These are phyloP conservation scores for Tragulus kanchil DNA, from an alignment of 2,113 vertebrate species.

Conservation along the genomic window DNA sequence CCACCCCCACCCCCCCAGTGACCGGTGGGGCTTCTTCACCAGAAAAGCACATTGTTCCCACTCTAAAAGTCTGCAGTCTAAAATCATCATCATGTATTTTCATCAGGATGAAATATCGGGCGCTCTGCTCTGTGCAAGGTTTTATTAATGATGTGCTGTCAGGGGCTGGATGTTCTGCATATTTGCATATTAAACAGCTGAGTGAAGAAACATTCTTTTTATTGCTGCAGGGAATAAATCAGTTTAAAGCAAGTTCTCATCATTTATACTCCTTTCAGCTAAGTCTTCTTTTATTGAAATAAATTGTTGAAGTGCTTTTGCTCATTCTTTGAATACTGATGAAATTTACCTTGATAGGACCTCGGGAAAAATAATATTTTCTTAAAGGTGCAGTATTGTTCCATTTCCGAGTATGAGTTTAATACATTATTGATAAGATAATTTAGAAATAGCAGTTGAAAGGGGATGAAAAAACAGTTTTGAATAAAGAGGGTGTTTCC, in stretches of 20 bases:
- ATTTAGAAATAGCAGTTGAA: slow-evolving; percentile 64
- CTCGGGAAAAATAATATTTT: slow-evolving; percentile 91
- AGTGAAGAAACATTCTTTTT: slow-evolving; percentile 97
- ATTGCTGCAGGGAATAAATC: slow-evolving; percentile 99
- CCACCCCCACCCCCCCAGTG: slow-evolving; percentile 3
- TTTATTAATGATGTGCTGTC: slow-evolving; percentile 99
- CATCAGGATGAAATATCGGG: slow-evolving; percentile 99
- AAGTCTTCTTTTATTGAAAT: slow-evolving; percentile 98
- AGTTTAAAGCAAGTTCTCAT: slow-evolving; percentile 99
- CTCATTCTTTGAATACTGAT: slow-evolving; percentile 95
- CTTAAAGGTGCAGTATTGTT: slow-evolving; percentile 89
- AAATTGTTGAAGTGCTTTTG: slow-evolving; percentile 95
- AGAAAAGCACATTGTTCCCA: slow-evolving; percentile 91
- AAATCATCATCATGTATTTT: slow-evolving; percentile 99
- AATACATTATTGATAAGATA: slow-evolving; percentile 74
- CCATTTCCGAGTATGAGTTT: slow-evolving; percentile 82
- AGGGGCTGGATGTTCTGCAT: slow-evolving; percentile 99
- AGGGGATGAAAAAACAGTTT: slow-evolving; percentile 64
- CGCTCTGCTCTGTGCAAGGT: slow-evolving; percentile 95
- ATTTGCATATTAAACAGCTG: slow-evolving; percentile 99
- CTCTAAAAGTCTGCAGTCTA: slow-evolving; percentile 96
- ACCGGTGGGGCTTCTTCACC: slow-evolving; percentile 88
- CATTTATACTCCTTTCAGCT: slow-evolving; percentile 95
- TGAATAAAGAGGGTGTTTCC: slow-evolving; percentile 58
- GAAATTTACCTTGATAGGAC: slow-evolving; percentile 93